These are phyloP conservation scores for Stercorarius parasiticus DNA, from an alignment of 2,113 vertebrate species.

Conservation along the genomic window DNA sequence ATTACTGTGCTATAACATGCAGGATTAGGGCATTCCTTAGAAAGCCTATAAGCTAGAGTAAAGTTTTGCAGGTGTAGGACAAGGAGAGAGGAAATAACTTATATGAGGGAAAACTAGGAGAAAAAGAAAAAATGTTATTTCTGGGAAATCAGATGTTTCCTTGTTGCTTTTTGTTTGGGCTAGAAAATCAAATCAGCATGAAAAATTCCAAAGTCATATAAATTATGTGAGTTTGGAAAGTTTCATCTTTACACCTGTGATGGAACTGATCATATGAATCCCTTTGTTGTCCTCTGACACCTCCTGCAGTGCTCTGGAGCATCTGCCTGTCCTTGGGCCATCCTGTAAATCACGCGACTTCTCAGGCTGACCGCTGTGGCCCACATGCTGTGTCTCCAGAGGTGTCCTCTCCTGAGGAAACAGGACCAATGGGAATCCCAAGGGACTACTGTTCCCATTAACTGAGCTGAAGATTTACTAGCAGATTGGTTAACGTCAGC, in stretches of 20 bases:
- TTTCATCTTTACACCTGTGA: neutral
- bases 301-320: neutral
- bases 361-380: neutral
- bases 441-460: neutral
- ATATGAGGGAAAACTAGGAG: neutral
- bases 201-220: neutral
- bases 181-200: neutral
- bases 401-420: neutral
- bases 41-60: neutral
- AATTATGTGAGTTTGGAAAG: neutral
- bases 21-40: neutral
- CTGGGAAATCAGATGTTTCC: neutral
- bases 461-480: neutral
- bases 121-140: neutral
- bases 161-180: neutral
- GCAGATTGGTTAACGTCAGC: neutral
- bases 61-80: neutral
- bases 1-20: neutral
- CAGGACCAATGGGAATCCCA: rapidly evolving
- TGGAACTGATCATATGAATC: neutral
- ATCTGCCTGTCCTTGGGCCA: neutral
- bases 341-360: neutral
- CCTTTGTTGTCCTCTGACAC: rapidly evolving
- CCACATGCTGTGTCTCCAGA: neutral
- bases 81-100: neutral